Evolutionary conservation across 2,113 vertebrate species (phyloP).

Genomic region (Cygnus atratus): DNA sequence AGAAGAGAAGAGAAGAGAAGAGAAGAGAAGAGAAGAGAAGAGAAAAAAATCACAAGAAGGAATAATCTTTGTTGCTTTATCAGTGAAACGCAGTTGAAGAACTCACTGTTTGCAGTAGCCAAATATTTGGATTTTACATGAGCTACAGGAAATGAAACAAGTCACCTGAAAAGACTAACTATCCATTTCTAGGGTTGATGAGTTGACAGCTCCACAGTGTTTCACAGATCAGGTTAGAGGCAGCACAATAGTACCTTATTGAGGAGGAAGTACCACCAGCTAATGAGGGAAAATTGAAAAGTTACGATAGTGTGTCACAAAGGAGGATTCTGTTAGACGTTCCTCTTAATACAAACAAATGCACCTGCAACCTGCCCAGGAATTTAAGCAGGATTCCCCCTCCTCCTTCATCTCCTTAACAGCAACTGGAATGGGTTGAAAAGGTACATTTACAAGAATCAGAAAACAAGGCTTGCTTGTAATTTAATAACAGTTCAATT

Average conservation of each 20-base stretch:
- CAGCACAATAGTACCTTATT: conserved; percentile 63
- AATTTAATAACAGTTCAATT: not conserved
- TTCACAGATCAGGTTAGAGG: conserved; percentile 59
- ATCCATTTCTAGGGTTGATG: conserved; percentile 60
- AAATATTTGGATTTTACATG: conserved; percentile 67
- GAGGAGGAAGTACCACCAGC: conserved; percentile 54
- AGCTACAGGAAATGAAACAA: conserved; percentile 69
- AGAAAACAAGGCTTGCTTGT: not conserved
- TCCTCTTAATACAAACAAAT: conserved; percentile 59
- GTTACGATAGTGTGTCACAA: conserved; percentile 64
- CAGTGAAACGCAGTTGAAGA: conserved; percentile 48
- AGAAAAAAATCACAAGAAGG: not conserved
- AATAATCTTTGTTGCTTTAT: conserved; percentile 50
- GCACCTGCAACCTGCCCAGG: conserved; percentile 49
- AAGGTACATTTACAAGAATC: not conserved
- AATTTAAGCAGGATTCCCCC: not conserved
- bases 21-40: too few relatives aligned
- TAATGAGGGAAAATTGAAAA: conserved; percentile 67
- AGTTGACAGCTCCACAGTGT: conserved; percentile 63
- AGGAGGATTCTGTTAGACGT: conserved; percentile 54
- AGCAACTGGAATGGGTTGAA: not conserved
- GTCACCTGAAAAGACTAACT: conserved; percentile 68
- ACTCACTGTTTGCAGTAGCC: conserved; percentile 42
- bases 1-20: too few relatives aligned
- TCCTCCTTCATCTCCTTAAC: not conserved